Conservation (phyloP, 2,113 vertebrate genomes). For the Lophotis ruficrista region DNA sequence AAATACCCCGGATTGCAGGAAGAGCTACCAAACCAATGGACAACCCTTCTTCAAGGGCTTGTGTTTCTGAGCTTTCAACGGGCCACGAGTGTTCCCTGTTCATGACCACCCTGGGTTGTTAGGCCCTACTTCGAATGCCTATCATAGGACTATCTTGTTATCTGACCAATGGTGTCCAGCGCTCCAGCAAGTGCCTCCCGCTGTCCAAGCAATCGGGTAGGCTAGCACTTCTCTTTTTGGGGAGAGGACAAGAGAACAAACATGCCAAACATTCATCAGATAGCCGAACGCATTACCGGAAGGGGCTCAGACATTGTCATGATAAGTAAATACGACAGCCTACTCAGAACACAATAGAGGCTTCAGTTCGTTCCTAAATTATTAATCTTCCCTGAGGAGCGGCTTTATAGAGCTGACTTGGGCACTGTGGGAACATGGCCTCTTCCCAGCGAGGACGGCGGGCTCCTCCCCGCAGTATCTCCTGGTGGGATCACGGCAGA, state of each 20-base stretch:
- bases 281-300: not conserved
- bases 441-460: not conserved
- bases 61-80: not conserved
- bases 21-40: not conserved
- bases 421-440: not conserved
- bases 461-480: not conserved
- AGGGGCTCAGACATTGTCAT: not conserved
- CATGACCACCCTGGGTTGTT: not conserved
- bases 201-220: not conserved
- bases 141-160: not conserved
- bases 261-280: not conserved
- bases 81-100: not conserved
- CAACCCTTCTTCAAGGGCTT: not conserved
- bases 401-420: not conserved
- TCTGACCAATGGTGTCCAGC: not conserved
- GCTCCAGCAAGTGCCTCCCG: accelerated
- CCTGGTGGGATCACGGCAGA: not conserved
- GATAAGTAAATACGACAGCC: not conserved
- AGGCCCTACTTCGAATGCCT: not conserved
- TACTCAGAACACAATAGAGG: constrained; percentile 10
- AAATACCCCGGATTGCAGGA: not conserved
- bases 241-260: not conserved
- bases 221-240: not conserved
- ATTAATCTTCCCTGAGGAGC: constrained; percentile 7
- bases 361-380: constrained; percentile 17